Evolutionary conservation across 2,113 vertebrate species (phyloP).

Genomic region (Climacteris rufus): DNA sequence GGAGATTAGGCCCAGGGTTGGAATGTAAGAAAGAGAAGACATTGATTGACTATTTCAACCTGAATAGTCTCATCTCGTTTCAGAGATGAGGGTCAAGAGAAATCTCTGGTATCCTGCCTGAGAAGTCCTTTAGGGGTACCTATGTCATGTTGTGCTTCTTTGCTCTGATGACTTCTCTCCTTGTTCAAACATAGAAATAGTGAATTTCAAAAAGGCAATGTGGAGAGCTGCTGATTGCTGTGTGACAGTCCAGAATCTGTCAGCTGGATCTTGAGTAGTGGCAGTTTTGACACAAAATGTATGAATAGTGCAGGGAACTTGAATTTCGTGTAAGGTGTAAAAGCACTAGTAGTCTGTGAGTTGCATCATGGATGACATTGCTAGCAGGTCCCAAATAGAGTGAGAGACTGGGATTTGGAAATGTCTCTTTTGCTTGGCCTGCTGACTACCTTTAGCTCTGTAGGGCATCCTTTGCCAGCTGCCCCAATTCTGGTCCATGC

Average conservation of each 20-base stretch:
- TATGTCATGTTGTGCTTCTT: background rate
- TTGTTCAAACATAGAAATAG: background rate
- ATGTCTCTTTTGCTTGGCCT: background rate
- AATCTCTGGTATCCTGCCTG: background rate
- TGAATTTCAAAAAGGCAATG: background rate
- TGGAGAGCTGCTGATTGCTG: background rate
- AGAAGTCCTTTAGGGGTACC: background rate
- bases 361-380: background rate
- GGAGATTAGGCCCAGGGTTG: background rate
- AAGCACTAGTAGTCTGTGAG: background rate
- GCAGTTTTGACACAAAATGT: background rate
- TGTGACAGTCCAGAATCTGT: no score
- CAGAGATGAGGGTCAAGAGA: background rate
- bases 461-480: background rate
- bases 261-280: background rate
- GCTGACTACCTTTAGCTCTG: background rate
- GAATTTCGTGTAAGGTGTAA: background rate
- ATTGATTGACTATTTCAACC: background rate
- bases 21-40: background rate
- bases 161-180: background rate
- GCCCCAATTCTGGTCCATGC: accelerated
- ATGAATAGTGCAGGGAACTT: background rate
- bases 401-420: background rate
- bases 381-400: background rate
- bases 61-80: background rate